Conservation (phyloP, 2,888 invertebrate species). For the Lymantria monacha region DNA sequence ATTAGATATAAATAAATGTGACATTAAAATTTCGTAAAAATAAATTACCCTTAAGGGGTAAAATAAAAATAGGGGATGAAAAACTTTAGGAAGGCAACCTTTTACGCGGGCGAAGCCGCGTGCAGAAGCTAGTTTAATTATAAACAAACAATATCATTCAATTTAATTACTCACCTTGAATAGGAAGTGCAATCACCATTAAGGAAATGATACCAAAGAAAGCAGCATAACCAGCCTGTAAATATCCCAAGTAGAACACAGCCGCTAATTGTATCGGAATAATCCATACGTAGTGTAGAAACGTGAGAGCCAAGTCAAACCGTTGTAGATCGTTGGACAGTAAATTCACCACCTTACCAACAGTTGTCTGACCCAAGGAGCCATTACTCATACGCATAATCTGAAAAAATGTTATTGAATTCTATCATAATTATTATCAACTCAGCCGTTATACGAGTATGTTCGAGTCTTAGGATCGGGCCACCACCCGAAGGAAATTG, state of each 20-base stretch:
- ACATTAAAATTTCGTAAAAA: too few relatives aligned
- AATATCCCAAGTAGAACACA: slow-evolving; percentile 87
- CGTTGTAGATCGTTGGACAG: slow-evolving; percentile 94
- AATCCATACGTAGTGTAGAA: slow-evolving; percentile 91
- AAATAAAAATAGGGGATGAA: too few relatives aligned
- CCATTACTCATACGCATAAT: slow-evolving; percentile 75
- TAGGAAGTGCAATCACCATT: slow-evolving; percentile 87
- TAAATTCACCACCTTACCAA: slow-evolving; percentile 93
- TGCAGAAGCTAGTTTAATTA: too few relatives aligned
- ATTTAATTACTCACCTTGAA: slow-evolving; percentile 83
- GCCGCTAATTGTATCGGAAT: slow-evolving; percentile 85
- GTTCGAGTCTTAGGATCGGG: too few relatives aligned
- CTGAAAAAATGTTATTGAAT: slow-evolving; percentile 47
- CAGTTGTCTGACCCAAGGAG: slow-evolving; percentile 91
- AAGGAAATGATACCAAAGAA: slow-evolving; percentile 86
- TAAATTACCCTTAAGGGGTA: too few relatives aligned
- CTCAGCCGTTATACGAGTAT: too few relatives aligned
- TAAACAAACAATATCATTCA: not conserved
- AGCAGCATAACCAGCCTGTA: slow-evolving; percentile 84
- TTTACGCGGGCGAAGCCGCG: too few relatives aligned
- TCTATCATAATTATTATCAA: too few relatives aligned
- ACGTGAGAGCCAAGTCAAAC: slow-evolving; percentile 89
- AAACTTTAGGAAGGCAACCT: too few relatives aligned
- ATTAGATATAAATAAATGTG: too few relatives aligned
- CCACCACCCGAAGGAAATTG: too few relatives aligned